Conservation (phyloP, 2,888 invertebrate genomes). For the Ornithoptera priamus region DNA sequence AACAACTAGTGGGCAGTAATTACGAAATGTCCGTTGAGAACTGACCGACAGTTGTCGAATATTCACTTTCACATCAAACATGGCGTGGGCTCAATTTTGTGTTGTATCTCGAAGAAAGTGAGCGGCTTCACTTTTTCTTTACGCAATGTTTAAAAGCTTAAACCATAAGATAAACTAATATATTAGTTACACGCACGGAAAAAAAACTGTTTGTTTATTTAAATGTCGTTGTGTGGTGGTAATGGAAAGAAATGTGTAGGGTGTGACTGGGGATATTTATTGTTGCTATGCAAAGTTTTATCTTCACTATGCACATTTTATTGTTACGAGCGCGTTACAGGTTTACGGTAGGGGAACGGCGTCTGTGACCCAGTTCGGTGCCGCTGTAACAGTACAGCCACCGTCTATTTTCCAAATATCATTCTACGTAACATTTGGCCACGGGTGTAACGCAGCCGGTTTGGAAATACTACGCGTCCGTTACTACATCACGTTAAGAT, state of each 20-base stretch:
- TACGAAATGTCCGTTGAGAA: conserved; percentile 50
- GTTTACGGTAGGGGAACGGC: conserved; percentile 35
- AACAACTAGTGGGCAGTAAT: conserved; percentile 48
- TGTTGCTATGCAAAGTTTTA: conserved; percentile 26
- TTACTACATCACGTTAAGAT: conserved; percentile 17
- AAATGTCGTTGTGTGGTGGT: conserved; percentile 23
- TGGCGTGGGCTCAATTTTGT: conserved; percentile 58
- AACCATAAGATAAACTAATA: conserved; percentile 30
- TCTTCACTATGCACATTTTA: conserved; percentile 31
- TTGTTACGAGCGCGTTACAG: conserved; percentile 34
- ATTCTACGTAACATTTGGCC: conserved; percentile 36
- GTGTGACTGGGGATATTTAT: conserved; percentile 30
- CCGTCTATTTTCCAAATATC: conserved; percentile 40
- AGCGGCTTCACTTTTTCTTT: conserved; percentile 72
- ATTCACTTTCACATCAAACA: conserved; percentile 65
- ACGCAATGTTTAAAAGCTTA: conserved; percentile 54
- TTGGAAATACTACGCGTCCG: conserved; percentile 8
- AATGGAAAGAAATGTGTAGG: conserved; percentile 26
- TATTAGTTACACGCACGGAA: conserved; percentile 9
- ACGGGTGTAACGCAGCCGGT: conserved; percentile 28
- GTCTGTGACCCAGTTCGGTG: conserved; percentile 35
- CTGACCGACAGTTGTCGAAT: conserved; percentile 46
- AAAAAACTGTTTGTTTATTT: conserved; percentile 10
- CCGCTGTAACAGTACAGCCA: conserved; percentile 34
- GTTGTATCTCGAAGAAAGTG: conserved; percentile 67